Conservation (phyloP, 2,113 vertebrate genomes). For the Pimephales promelas region DNA sequence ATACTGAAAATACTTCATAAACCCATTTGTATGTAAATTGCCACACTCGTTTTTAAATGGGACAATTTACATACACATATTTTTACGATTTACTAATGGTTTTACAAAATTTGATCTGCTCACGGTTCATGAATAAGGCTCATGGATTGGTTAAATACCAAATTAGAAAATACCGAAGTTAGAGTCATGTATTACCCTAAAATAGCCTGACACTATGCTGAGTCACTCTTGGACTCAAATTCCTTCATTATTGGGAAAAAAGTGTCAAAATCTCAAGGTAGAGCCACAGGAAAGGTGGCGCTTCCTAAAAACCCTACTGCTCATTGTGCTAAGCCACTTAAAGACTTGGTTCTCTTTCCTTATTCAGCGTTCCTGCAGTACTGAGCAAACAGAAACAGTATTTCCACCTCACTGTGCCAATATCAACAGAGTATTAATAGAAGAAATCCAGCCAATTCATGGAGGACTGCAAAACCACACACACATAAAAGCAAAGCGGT, state of each 20-base stretch:
- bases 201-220: slow-evolving; percentile 2
- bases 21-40: background rate
- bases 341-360: slow-evolving; percentile 6
- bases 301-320: slow-evolving; percentile 2
- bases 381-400: slow-evolving; percentile 15
- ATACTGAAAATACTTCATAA: background rate
- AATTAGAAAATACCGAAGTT: background rate
- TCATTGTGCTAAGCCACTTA: slow-evolving; percentile 38
- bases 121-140: background rate
- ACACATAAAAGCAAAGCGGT: background rate
- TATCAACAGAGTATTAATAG: slow-evolving; percentile 36
- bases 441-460: slow-evolving; percentile 17
- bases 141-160: background rate
- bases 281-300: background rate
- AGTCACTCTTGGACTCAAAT: slow-evolving; percentile 29
- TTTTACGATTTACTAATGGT: background rate
- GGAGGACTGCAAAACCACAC: slow-evolving; percentile 31
- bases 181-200: background rate
- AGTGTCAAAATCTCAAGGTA: background rate
- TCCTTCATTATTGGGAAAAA: background rate
- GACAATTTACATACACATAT: slow-evolving; percentile 3
- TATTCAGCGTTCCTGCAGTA: background rate
- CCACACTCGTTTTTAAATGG: background rate
- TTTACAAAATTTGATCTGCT: background rate
- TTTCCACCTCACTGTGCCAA: slow-evolving; percentile 23